Evolutionary conservation across 2,113 vertebrate species (phyloP).

Genomic region (Fregetta grallaria): DNA sequence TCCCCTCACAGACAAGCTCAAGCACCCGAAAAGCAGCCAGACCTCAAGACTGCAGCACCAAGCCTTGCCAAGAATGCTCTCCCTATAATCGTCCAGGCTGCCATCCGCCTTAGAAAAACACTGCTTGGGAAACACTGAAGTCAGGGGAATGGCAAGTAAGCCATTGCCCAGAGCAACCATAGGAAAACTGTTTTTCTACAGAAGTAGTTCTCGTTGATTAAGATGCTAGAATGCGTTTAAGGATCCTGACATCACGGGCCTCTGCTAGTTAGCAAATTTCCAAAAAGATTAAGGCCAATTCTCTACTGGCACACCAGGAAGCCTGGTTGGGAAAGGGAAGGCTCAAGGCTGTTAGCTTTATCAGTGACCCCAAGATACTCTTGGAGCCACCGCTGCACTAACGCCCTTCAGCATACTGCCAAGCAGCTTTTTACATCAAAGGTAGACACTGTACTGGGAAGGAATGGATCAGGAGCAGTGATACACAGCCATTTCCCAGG

Average conservation of each 20-base stretch:
- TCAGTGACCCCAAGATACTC: neutral
- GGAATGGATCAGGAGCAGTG: neutral
- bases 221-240: neutral
- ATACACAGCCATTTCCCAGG: neutral
- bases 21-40: neutral
- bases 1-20: neutral
- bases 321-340: neutral
- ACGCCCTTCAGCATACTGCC: neutral
- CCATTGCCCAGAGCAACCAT: neutral
- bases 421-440: neutral
- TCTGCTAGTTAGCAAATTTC: neutral
- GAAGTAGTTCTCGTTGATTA: fast-evolving
- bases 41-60: neutral
- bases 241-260: neutral
- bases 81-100: neutral
- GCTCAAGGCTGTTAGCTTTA: neutral
- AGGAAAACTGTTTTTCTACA: neutral
- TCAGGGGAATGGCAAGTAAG: neutral
- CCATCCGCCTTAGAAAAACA: neutral
- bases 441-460: neutral
- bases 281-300: neutral
- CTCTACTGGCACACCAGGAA: neutral
- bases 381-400: neutral
- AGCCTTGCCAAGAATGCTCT: neutral
- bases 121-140: neutral